These are phyloP conservation scores for Callyntrura guangdongensis DNA, from an alignment of 2,888 invertebrate genomes.

Conservation along the genomic window DNA sequence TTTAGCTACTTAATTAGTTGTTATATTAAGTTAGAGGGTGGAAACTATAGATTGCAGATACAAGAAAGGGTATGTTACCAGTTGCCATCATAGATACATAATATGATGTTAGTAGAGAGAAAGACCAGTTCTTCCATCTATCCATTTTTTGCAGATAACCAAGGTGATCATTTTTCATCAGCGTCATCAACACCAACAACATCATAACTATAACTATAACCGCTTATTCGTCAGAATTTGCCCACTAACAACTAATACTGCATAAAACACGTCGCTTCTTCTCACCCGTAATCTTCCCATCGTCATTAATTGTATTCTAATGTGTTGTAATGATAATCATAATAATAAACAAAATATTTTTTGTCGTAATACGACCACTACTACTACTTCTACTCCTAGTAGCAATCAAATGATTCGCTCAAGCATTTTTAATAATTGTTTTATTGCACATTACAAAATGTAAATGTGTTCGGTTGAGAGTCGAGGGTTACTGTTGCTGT, in stretches of 20 bases:
- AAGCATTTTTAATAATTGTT: conserved; percentile 22
- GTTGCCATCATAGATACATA: too few relatives aligned
- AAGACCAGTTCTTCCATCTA: background rate
- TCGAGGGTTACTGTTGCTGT: background rate
- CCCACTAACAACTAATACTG: background rate
- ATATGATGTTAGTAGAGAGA: background rate
- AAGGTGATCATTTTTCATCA: background rate
- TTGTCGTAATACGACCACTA: background rate
- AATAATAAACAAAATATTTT: background rate
- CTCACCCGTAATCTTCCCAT: background rate
- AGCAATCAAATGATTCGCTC: background rate
- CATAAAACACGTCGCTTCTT: background rate
- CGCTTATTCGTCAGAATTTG: background rate
- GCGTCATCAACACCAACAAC: too few relatives aligned
- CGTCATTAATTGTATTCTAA: background rate
- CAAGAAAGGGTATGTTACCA: too few relatives aligned
- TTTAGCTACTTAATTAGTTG: too few relatives aligned
- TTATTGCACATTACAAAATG: conserved; percentile 24
- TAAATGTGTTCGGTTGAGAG: conserved; percentile 22
- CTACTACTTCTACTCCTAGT: background rate
- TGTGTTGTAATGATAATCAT: background rate
- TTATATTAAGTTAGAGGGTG: too few relatives aligned
- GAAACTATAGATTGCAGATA: too few relatives aligned
- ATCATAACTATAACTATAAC: background rate
- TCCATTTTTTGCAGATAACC: background rate